Percentiles rank a stretch among this genome's conserved stretches.
Evolutionary conservation across 2,797 vertebrate genomes (phyloP).

Genomic region (Knipowitschia caucasica): DNA sequence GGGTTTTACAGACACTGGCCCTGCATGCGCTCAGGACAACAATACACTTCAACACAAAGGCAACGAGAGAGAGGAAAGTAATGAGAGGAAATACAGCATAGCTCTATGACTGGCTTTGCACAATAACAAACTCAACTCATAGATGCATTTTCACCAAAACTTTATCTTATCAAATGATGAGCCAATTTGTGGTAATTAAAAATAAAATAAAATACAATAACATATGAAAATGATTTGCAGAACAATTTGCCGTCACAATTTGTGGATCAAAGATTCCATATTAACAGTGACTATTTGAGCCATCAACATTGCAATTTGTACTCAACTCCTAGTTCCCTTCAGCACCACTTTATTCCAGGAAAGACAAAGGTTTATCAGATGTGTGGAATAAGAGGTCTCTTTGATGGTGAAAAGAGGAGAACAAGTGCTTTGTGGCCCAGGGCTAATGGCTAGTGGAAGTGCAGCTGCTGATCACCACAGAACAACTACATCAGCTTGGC

Average conservation of each 20-base stretch:
- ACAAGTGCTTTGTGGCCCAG: constrained; percentile 50
- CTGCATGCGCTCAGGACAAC: constrained; percentile 47
- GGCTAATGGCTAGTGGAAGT: constrained; percentile 29
- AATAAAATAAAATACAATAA: too few relatives aligned
- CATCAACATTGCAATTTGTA: constrained; percentile 1
- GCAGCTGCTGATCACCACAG: constrained; percentile 44
- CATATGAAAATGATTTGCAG: too few relatives aligned
- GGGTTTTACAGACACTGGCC: constrained; percentile 63
- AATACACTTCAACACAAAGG: constrained; percentile 61
- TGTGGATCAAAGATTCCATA: neutral
- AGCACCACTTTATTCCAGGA: constrained; percentile 4
- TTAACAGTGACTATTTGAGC: neutral
- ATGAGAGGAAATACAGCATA: constrained; percentile 47
- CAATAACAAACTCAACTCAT: neutral
- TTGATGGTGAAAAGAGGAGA: constrained; percentile 28
- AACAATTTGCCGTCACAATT: neutral
- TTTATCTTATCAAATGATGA: too few relatives aligned
- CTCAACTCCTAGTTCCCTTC: constrained; percentile 1
- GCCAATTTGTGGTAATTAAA: too few relatives aligned
- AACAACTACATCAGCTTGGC: constrained; percentile 46
- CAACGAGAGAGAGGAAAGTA: constrained; percentile 62
- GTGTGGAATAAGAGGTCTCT: constrained; percentile 4
- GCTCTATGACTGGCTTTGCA: constrained; percentile 44
- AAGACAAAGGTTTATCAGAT: constrained; percentile 2
- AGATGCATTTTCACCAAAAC: too few relatives aligned